phyloP scores from a whole-genome alignment of 2,113 vertebrate species.

The Xyrauchen texanus region DNA sequence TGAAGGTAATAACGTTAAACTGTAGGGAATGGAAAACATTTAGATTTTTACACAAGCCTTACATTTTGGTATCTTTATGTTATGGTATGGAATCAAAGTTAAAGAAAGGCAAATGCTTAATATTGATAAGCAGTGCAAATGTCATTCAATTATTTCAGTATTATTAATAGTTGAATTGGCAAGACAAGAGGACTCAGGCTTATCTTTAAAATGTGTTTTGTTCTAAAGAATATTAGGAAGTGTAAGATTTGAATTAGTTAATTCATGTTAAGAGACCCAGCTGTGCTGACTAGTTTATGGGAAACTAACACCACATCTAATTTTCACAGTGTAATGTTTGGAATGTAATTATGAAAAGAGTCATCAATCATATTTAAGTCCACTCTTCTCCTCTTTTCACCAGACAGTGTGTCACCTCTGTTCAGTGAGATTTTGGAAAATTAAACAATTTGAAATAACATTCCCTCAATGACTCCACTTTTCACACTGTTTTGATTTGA shows the following conservation, averaged over 20 bases:
- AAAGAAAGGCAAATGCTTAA: no score
- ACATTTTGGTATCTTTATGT: no score
- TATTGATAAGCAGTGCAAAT: no score
- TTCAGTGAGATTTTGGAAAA: no score
- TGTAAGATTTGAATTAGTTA: not conserved
- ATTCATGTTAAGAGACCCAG: not conserved
- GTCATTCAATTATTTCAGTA: not conserved
- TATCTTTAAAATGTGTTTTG: not conserved
- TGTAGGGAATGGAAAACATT: not conserved
- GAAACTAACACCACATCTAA: not conserved
- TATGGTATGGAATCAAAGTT: no score
- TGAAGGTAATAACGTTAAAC: not conserved
- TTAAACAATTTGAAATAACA: slow-evolving; percentile 31
- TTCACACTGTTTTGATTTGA: slow-evolving; percentile 57
- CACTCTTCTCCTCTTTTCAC: slow-evolving; percentile 4
- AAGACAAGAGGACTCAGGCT: not conserved
- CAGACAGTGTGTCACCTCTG: not conserved
- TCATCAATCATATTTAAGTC: slow-evolving; percentile 43
- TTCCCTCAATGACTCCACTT: slow-evolving; percentile 51
- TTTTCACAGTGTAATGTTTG: slow-evolving; percentile 36
- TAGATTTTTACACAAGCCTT: no score
- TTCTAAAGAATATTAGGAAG: not conserved
- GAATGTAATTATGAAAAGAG: slow-evolving; percentile 41
- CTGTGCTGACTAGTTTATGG: slow-evolving; percentile 4
- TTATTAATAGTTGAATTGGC: not conserved